Evolutionary conservation across 2,113 vertebrate genomes (phyloP).

Genomic region (Colius striatus): DNA sequence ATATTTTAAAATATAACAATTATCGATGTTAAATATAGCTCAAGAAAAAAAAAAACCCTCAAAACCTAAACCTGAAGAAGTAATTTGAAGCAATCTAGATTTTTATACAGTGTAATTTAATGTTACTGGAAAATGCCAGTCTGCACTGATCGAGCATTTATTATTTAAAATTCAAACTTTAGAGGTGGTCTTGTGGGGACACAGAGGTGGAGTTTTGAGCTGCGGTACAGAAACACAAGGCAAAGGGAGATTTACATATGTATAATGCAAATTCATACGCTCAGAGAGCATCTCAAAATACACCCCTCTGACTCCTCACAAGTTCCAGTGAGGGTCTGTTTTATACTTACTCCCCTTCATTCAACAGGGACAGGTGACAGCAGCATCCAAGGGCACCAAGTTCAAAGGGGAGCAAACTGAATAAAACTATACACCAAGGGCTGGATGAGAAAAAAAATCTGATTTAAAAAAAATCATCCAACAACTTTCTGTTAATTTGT

Average conservation of each 20-base stretch:
- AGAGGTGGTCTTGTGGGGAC: neutral
- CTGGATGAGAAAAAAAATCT: neutral
- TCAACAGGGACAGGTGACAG: neutral
- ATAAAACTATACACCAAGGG: neutral
- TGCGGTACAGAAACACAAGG: neutral
- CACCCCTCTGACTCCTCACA: neutral
- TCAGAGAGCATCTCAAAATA: neutral
- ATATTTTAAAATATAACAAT: neutral
- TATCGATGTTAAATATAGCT: neutral
- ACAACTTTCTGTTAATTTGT: neutral
- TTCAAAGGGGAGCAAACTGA: neutral
- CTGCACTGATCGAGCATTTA: neutral
- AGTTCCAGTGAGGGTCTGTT: neutral
- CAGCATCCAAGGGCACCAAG: neutral
- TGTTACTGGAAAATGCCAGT: neutral
- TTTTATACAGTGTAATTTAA: neutral
- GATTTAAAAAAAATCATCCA: neutral
- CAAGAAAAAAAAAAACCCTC: neutral
- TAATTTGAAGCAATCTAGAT: neutral
- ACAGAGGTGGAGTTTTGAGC: neutral
- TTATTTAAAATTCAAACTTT: neutral
- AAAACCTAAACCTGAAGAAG: neutral
- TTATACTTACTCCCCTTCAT: neutral
- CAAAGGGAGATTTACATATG: neutral
- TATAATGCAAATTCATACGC: neutral